A percentile compares a stretch with the other conserved stretches of the same genome.
Conservation (phyloP, 2,888 invertebrate genomes). For the Calameuta filiformis region DNA sequence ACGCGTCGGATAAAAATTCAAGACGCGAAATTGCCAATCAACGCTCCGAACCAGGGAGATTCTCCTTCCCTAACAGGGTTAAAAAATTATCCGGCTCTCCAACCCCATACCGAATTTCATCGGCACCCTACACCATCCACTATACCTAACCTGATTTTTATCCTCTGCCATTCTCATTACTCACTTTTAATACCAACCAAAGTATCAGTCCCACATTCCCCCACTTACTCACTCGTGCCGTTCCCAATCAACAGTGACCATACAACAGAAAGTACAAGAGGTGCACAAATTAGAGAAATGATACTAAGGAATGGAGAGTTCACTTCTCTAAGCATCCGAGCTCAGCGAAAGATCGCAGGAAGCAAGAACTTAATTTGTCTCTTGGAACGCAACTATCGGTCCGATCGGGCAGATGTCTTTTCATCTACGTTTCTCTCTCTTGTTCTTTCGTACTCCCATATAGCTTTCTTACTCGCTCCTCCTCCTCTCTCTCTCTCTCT, state of each 20-base stretch:
- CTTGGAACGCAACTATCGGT: constrained; percentile 56
- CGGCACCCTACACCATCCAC: constrained; percentile 28
- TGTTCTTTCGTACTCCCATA: neutral
- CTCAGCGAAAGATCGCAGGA: constrained; percentile 26
- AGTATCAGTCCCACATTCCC: neutral
- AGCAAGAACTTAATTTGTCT: constrained; percentile 62
- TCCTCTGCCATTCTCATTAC: neutral
- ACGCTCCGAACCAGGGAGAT: constrained; percentile 32
- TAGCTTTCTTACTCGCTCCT: constrained; percentile 10
- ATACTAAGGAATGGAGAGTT: neutral
- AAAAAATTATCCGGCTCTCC: constrained; percentile 60
- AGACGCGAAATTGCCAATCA: constrained; percentile 67
- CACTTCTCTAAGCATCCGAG: neutral
- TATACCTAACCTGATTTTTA: neutral
- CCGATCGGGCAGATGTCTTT: constrained; percentile 52
- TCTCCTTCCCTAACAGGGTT: constrained; percentile 58
- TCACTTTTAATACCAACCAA: neutral
- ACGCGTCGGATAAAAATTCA: constrained; percentile 63
- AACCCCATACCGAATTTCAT: constrained; percentile 54
- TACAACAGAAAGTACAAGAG: neutral
- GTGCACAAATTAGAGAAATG: neutral
- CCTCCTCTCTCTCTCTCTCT: neutral
- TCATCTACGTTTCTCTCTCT: constrained; percentile 23
- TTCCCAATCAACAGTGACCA: neutral
- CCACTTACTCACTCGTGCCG: neutral